phyloP scores from a whole-genome alignment of 2,888 invertebrate genomes.

The Lamellibrachia satsuma region DNA sequence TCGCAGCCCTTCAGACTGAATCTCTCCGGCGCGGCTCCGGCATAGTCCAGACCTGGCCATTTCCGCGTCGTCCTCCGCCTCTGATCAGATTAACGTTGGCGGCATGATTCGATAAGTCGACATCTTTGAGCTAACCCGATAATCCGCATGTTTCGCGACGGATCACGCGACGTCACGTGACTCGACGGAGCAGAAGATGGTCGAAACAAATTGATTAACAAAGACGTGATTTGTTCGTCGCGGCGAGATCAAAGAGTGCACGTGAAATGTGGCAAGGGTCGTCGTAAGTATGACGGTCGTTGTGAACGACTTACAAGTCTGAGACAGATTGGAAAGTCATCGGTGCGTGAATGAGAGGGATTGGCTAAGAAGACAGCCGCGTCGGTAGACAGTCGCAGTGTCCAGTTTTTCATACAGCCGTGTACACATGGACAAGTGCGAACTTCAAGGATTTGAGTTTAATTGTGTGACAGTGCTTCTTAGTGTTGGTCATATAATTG shows the following conservation, averaged over 20 bases:
- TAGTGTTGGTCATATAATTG: not conserved
- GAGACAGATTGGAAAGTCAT: not conserved
- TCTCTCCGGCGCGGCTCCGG: not conserved
- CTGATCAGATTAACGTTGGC: not conserved
- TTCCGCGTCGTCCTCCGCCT: not conserved
- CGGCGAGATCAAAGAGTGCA: conserved; percentile 1
- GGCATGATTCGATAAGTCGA: conserved; percentile 2
- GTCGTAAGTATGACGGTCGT: not conserved
- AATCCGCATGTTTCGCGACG: not conserved
- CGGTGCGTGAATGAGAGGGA: not conserved
- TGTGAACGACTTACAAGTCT: not conserved
- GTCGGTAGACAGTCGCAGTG: not conserved
- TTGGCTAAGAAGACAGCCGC: not conserved
- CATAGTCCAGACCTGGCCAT: not conserved
- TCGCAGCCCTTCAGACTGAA: not conserved
- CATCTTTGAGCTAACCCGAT: conserved; percentile 17
- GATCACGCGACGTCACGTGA: conserved; percentile 2
- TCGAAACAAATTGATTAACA: conserved; percentile 1
- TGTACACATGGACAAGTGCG: not conserved
- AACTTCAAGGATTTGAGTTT: not conserved
- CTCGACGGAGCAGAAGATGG: not conserved
- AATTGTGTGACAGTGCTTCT: not conserved
- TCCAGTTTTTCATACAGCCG: not conserved
- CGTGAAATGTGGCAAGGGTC: not conserved
- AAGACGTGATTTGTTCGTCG: not conserved